phyloP scores from a whole-genome alignment of 1,140 invertebrate genomes.

The Drosophila rhopaloa region DNA sequence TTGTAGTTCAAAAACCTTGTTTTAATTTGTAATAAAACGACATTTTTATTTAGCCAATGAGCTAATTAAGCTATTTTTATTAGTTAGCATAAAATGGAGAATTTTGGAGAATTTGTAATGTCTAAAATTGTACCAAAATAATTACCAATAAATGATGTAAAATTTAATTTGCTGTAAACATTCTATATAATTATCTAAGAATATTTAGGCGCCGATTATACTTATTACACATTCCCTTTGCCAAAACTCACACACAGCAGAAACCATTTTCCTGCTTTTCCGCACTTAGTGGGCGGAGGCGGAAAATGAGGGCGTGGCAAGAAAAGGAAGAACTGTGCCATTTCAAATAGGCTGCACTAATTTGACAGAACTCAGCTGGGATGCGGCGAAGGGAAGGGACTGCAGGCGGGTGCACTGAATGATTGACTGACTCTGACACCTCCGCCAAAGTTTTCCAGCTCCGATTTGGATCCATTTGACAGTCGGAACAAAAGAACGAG shows the following conservation, averaged over 20 bases:
- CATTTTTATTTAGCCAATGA: too few relatives aligned
- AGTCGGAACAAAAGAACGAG: conserved; percentile 16
- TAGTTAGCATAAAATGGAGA: too few relatives aligned
- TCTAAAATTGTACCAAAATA: background rate
- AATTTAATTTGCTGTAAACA: background rate
- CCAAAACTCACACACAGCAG: background rate
- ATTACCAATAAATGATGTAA: too few relatives aligned
- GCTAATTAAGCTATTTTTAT: too few relatives aligned
- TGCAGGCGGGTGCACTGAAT: conserved; percentile 29
- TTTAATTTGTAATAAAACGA: too few relatives aligned
- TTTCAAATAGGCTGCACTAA: conserved; percentile 48
- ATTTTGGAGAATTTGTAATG: too few relatives aligned
- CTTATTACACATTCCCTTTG: background rate
- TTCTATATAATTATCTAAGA: background rate
- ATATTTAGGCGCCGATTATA: background rate
- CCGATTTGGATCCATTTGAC: conserved; percentile 9
- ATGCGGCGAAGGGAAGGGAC: background rate
- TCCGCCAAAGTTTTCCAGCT: conserved; percentile 1
- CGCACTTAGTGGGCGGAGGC: background rate
- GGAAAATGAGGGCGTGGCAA: background rate
- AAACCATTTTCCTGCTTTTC: background rate
- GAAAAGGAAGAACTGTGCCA: conserved; percentile 1
- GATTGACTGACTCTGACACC: conserved; percentile 44
- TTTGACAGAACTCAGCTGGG: conserved; percentile 44
- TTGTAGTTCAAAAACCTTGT: too few relatives aligned